These are phyloP conservation scores for Dolichopus griseipennis DNA, from an alignment of 2,888 invertebrate species.

Conservation along the genomic window DNA sequence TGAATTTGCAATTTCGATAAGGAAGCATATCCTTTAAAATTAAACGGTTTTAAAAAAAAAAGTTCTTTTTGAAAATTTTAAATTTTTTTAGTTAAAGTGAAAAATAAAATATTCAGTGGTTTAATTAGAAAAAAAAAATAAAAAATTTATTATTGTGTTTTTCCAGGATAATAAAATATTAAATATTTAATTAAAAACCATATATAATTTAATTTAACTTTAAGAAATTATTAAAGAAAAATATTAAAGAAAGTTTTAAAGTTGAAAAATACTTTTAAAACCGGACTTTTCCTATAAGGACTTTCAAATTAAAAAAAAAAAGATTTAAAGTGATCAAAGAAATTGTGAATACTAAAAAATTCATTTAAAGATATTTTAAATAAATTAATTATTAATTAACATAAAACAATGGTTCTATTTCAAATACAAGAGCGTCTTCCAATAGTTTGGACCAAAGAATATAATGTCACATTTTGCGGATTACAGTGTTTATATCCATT, in stretches of 20 bases:
- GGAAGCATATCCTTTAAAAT: background rate
- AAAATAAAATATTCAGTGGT: background rate
- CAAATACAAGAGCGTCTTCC: constrained; percentile 49
- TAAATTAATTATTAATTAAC: background rate
- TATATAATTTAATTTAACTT: no score
- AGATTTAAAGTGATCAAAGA: background rate
- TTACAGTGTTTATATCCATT: constrained; percentile 73
- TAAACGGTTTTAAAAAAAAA: background rate
- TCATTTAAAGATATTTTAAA: no score
- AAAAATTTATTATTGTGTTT: no score
- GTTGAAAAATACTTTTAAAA: no score
- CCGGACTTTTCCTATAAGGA: background rate
- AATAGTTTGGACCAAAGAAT: constrained; percentile 63
- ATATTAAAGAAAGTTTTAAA: no score
- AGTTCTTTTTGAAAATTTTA: background rate
- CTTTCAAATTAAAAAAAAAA: background rate
- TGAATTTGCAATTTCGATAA: background rate
- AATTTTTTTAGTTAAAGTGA: background rate
- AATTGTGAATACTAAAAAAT: background rate
- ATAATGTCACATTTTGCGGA: constrained; percentile 67
- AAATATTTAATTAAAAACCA: no score
- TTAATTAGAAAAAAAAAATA: background rate
- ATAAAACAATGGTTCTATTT: constrained; percentile 11
- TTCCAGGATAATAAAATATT: no score
- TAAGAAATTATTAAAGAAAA: no score